These are phyloP conservation scores for Psilopsiagon aymara DNA, from an alignment of 2,113 vertebrate species.

Conservation along the genomic window DNA sequence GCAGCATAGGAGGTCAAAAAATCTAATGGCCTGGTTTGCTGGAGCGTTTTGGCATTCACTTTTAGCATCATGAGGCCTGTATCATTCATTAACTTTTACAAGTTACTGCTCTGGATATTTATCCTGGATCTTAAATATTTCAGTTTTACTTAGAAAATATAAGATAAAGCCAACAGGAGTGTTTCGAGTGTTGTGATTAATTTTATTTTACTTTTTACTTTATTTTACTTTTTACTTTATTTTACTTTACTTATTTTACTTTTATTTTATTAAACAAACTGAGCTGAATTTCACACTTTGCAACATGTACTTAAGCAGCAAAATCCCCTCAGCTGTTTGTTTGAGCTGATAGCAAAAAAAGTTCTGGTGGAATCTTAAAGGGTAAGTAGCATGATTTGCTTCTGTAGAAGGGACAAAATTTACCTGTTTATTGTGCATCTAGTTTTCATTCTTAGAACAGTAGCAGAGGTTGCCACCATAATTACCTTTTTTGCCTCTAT, in stretches of 20 bases:
- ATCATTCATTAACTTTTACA: background rate
- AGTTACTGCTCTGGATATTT: background rate
- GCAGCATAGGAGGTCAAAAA: background rate
- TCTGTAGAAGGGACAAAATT: background rate
- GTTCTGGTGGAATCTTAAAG: background rate
- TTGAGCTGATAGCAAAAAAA: background rate
- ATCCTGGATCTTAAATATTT: background rate
- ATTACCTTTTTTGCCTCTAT: background rate
- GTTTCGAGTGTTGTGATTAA: background rate
- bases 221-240: too few species aligned
- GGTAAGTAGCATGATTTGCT: background rate
- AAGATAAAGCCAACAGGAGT: background rate
- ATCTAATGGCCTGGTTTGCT: conserved; percentile 4
- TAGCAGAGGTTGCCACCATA: background rate
- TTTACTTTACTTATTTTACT: background rate
- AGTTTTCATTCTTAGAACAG: background rate
- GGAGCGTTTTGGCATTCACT: conserved; percentile 1
- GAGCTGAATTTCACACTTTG: background rate
- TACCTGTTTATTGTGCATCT: background rate
- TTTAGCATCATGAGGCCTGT: background rate
- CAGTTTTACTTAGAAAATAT: background rate
- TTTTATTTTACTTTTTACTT: background rate
- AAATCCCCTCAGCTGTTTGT: background rate
- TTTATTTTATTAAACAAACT: background rate
- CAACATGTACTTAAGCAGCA: background rate